Evolutionary conservation across 2,113 vertebrate species (phyloP), one percentile per base, ranked within the genome.

Genomic region (Arenaria interpres): DNA sequence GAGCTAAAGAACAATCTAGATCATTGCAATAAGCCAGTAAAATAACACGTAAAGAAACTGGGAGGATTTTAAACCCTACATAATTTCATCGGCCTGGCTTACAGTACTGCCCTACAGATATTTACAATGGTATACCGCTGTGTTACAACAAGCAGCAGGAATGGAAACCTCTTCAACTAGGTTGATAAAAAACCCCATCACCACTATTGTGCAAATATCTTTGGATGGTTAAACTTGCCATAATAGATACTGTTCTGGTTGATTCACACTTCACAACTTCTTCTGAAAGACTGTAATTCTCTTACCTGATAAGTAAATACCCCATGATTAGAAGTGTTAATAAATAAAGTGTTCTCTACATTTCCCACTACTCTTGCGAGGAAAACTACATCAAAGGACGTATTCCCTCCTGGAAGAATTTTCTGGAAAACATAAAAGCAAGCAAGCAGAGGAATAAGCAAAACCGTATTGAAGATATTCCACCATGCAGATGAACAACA

Each of bases 311-410:
- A 99, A 98, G 99, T 99, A 98, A 99, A 99, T 97, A 99, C 98
- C 97, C 99, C 99, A 97, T 99, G 99, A 98, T 99, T 99, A 90
- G 99, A 99, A 93, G 99, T 99, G 94, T 99, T 99, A 99, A 99
- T 99, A 99, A 99, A 99, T 99, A 99, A 99, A 97, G 99, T 99
- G 98, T 99, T 99, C 98, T 99, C 99, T 98, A 99, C 99, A 97
- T 99, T 99, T 97, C 99, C 99, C 96, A 99, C 99, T 97, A 99
- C 99, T 98, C 99, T 99, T 90, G 99, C 99, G 4, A 99, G 99
- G 98, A 99, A 99, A 97, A 99, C 99, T 20, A 99, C 99, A 98
- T 99, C 99, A 75, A 99, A 99, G 19, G 99, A 99, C 4, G 99
- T 99, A 97, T 99, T 99, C 73, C 99, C 99, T 98, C 99, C 99